Base-by-base conservation (phyloP, 2,113 vertebrate species). In the Oxyruncus cristatus region DNA sequence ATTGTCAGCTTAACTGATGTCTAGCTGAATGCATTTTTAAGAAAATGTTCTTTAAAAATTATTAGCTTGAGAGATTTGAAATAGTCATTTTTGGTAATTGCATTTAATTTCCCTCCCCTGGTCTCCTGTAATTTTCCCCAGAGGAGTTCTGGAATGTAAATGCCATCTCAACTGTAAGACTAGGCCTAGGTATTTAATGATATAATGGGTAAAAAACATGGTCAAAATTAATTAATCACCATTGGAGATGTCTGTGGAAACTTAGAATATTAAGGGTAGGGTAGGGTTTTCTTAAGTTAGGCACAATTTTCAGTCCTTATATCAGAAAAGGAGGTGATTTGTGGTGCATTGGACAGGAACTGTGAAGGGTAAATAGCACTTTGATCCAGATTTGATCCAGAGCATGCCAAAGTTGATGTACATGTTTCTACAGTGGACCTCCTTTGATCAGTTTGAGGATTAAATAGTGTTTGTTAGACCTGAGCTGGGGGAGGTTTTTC, bases 101-200 rank as follows among this genome's bases (percentile, higher is more conserved):
- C 30, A 5, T 79, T 14, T 73, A 32, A 90, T 94, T 88, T 92
- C 42, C 37, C 22, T 92, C 92, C 58, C 53, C 14, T 20, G 37
- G 22, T 62, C 30, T 92, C 49, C 14, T 4, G 2, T 85, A 70
- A 83, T 85, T 94, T 90, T 21, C 20, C 41, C 49, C 63, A 90
- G 53, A 92, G 74, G 71, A 91, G 33, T 66, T 93, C 53, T 77
- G 71, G 53, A 92, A 52, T 79, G 66, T 21, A 90, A 93, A 70
- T 79, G 37, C 44, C 28, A 49, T 73, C 74, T 91, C 37, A 61
- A 0, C 14, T 75, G 7, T 47, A 91, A 76, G 84, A 53, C 23
- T 85, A 70, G 50, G 23, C 62, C 17, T 61, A 44, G 41, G 28
- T 61, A 82, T 15, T 79, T 95, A 78, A 91, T 85, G 14, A 79